phyloP scores from a whole-genome alignment of 2,113 vertebrate genomes.

The Callospermophilus lateralis region DNA sequence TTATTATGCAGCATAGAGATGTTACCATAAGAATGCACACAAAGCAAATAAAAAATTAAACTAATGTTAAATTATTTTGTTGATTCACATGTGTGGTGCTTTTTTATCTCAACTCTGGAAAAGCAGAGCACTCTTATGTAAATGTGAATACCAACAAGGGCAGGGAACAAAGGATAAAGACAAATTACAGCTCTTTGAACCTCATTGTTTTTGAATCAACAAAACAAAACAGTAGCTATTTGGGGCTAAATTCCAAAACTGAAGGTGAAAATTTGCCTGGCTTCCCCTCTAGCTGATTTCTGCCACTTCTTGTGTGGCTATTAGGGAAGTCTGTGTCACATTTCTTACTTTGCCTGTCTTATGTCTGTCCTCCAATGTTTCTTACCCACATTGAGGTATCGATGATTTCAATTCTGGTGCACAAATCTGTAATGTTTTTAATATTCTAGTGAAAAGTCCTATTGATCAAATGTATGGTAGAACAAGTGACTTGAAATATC shows the following conservation, averaged over 20 bases:
- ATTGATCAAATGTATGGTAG: not conserved
- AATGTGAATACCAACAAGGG: constrained; percentile 41
- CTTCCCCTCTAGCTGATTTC: not conserved
- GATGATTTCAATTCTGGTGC: not conserved
- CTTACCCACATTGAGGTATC: not conserved
- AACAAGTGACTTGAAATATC: not conserved
- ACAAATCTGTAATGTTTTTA: not conserved
- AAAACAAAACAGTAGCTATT: constrained; percentile 38
- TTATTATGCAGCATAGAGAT: constrained; percentile 71
- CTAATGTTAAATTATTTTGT: constrained; percentile 74
- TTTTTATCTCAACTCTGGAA: constrained; percentile 52
- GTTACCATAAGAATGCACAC: constrained; percentile 69
- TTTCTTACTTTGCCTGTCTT: not conserved
- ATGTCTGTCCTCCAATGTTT: not conserved
- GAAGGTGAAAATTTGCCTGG: not conserved
- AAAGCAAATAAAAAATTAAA: constrained; percentile 78
- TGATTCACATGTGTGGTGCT: constrained; percentile 51
- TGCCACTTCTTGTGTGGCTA: not conserved
- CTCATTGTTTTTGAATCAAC: not conserved
- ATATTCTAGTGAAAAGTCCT: not conserved
- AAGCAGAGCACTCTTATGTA: constrained; percentile 44
- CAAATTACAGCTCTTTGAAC: constrained; percentile 2
- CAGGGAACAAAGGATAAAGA: constrained; percentile 44
- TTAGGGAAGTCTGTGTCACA: not conserved
- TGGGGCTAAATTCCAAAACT: not conserved